Conservation (phyloP, 1,140 invertebrate species). For the Choristoneura fumiferana region DNA sequence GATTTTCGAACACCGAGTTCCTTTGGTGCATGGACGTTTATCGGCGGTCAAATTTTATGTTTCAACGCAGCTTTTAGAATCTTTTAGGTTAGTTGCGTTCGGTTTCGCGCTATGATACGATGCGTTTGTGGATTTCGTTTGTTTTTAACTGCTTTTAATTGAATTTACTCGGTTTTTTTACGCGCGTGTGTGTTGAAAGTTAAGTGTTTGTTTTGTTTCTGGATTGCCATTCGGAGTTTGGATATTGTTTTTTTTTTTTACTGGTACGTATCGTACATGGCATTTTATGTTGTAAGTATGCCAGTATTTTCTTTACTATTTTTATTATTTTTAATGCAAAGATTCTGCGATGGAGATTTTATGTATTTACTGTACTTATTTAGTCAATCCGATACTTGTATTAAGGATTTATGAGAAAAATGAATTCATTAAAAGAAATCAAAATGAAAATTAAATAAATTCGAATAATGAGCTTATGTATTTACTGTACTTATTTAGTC, state of each 20-base stretch:
- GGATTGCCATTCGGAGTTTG: constrained; percentile 19
- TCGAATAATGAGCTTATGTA: no score
- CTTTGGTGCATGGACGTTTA: constrained; percentile 46
- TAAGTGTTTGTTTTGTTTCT: constrained; percentile 30
- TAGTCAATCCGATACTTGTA: no score
- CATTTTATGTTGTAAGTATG: neutral
- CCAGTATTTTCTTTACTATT: no score
- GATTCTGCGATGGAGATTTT: no score
- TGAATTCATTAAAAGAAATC: no score
- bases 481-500: no score
- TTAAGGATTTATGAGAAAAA: no score
- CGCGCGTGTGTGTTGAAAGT: constrained; percentile 25
- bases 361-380: no score
- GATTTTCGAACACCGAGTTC: constrained; percentile 41
- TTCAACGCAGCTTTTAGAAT: constrained; percentile 22
- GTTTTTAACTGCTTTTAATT: constrained; percentile 37
- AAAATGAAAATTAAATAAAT: no score
- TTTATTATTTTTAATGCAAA: no score
- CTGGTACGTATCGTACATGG: constrained; percentile 13
- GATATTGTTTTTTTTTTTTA: constrained; percentile 19
- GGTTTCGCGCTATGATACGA: constrained; percentile 40
- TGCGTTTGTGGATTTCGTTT: constrained; percentile 37
- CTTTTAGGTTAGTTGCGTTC: constrained; percentile 69
- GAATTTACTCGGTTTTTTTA: constrained; percentile 31
- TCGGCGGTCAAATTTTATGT: constrained; percentile 71